Conservation (phyloP, 2,888 invertebrate species). For the Xanthorhoe spadicearia region DNA sequence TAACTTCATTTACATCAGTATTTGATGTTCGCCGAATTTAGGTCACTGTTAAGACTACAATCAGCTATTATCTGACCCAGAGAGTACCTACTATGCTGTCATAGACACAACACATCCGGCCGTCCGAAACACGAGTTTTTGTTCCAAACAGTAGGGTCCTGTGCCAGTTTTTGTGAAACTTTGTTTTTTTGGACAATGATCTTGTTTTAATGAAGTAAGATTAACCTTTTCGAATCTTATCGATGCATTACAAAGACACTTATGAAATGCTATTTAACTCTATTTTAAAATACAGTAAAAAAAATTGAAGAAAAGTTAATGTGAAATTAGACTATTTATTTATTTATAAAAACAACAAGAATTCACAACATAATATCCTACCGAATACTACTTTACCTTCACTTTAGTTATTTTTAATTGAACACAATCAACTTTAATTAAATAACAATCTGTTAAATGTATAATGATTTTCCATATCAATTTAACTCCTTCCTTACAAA, state of each 20-base stretch:
- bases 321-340: no score
- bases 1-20: constrained; percentile 8
- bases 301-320: no score
- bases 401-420: no score
- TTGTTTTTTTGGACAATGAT: constrained; percentile 9
- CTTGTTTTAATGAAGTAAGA: neutral
- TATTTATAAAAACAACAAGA: no score
- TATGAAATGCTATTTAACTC: no score
- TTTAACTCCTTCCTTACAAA: constrained; percentile 25
- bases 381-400: no score
- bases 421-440: no score
- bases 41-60: constrained; percentile 34
- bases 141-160: constrained; percentile 30
- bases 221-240: no score
- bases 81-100: constrained; percentile 18
- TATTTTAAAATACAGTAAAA: no score
- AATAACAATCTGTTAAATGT: no score
- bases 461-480: neutral
- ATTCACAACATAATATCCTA: no score
- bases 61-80: constrained; percentile 28
- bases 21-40: constrained; percentile 33
- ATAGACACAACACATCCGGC: constrained; percentile 36
- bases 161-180: constrained; percentile 16
- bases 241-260: no score
- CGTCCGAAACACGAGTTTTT: constrained; percentile 29